Base-by-base conservation (phyloP, 1,140 invertebrate species). In the Steinernema feltiae region DNA sequence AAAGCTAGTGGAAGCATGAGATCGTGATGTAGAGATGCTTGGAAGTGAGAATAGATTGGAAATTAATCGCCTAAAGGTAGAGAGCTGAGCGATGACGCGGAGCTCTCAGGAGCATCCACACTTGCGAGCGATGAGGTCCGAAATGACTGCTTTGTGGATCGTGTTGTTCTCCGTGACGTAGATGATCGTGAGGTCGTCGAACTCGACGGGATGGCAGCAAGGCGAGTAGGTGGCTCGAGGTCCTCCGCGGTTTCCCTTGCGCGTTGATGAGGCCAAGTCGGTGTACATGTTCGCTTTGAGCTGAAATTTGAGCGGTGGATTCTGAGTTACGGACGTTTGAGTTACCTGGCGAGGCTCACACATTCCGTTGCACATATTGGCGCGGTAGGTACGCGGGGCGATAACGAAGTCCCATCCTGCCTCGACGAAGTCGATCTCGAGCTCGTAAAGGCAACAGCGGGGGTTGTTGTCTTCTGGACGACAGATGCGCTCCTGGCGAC, bases 401-500 rank as follows among this genome's bases (percentile, higher is more conserved):
- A 83, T 83, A 29, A 83, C 79, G 73, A 84, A 83, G 35, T 82
- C 81, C 82, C 82, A 83, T 18, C 82, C 82, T 46, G 83, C 80
- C 46, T 83, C 81, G 63, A 82, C 82, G 69, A 83, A 83, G 63
- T 83, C 83, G 72, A 83, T 83, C 48, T 81, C 72, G 24, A 83
- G 72, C 53, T 84, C 81, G 69, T 83, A 83, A 15, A 84, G 70
- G 69, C 82, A 83, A 32, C 82, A 83, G 53, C 53, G 53, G 3
- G 53, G 53, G 53, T 63, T 63, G 53, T 63, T 63, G 53, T 63
- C 53, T 27, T 63, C 53, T 3, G 53, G 53, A 27, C 53, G 53
- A 27, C 53, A 63, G 53, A 63, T 63, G 53, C 53, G 53, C 53
- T 63, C 53, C 53, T 63, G 53, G 53, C 53, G 53, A 12, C 53